These are phyloP conservation scores for Philopedon plagiatum DNA, from an alignment of 2,888 invertebrate species.

Conservation along the genomic window DNA sequence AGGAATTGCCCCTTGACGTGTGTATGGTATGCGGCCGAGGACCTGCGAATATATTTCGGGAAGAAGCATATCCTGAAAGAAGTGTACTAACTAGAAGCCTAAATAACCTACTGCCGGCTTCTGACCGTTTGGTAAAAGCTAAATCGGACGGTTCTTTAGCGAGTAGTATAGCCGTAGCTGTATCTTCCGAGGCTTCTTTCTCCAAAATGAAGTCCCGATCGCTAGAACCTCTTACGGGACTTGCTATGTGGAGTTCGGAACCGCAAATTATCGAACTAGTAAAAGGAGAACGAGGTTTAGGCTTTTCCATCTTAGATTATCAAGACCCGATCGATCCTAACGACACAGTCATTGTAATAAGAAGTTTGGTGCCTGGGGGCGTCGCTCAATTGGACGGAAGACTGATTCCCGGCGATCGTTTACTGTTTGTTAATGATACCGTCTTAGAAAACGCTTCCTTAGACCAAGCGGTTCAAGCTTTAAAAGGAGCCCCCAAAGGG, in stretches of 20 bases:
- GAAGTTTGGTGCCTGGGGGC: conserved; percentile 98
- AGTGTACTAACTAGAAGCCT: conserved; percentile 71
- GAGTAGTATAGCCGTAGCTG: conserved; percentile 75
- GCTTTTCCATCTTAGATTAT: conserved; percentile 97
- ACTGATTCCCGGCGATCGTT: conserved; percentile 96
- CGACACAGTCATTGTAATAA: conserved; percentile 97
- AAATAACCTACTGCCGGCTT: conserved; percentile 76
- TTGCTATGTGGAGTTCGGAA: conserved; percentile 99
- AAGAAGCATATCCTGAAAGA: conserved; percentile 64
- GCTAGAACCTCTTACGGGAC: conserved; percentile 95
- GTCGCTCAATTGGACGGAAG: conserved; percentile 98
- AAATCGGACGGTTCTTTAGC: conserved; percentile 92
- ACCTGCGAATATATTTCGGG: conserved; percentile 64
- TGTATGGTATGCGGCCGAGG: conserved; percentile 90
- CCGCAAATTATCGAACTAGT: conserved; percentile 96
- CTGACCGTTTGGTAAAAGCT: conserved; percentile 86
- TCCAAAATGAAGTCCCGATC: conserved; percentile 87
- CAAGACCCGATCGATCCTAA: conserved; percentile 96
- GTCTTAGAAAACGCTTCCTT: conserved; percentile 94
- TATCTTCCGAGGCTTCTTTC: conserved; percentile 70
- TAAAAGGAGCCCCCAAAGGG: conserved; percentile 96
- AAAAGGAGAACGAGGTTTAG: conserved; percentile 97
- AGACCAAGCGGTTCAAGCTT: conserved; percentile 96
- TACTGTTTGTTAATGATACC: conserved; percentile 94
- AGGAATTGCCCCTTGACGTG: conserved; percentile 91